A percentile compares a stretch with the other conserved stretches of the same genome.
These are phyloP conservation scores for Passer montanus DNA, from an alignment of 2,113 vertebrate genomes.

Conservation along the genomic window DNA sequence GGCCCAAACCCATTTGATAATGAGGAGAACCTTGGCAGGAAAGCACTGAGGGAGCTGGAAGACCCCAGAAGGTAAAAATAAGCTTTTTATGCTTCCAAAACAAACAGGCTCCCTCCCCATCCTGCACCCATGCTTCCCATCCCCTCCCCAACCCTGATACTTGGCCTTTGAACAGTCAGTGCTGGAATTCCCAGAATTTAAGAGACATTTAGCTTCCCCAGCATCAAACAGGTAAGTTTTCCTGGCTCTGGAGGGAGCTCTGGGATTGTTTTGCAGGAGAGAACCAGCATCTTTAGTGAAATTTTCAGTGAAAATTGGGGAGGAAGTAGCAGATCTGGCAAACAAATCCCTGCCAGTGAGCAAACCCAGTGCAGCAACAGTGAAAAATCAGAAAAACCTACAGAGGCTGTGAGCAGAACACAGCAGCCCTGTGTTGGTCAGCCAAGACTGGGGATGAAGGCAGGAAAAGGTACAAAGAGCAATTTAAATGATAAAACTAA, in stretches of 20 bases:
- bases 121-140: neutral
- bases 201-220: neutral
- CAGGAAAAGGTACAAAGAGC: neutral
- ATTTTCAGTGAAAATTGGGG: neutral
- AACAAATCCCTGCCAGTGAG: neutral
- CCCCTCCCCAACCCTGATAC: too few relatives aligned
- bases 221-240: neutral
- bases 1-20: neutral
- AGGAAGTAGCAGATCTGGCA: neutral
- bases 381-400: neutral
- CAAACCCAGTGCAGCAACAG: neutral
- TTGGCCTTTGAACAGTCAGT: too few relatives aligned
- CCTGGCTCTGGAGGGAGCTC: neutral
- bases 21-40: neutral
- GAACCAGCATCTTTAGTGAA: neutral
- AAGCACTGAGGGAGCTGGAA: neutral
- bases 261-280: neutral
- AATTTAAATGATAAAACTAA: neutral
- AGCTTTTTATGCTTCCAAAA: neutral
- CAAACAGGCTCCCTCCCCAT: neutral
- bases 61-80: neutral
- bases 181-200: neutral
- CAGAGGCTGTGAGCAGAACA: neutral
- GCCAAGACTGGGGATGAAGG: neutral
- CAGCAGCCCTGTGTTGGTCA: neutral